phyloP scores from a whole-genome alignment of 2,888 invertebrate species.

The Drosophila birchii region DNA sequence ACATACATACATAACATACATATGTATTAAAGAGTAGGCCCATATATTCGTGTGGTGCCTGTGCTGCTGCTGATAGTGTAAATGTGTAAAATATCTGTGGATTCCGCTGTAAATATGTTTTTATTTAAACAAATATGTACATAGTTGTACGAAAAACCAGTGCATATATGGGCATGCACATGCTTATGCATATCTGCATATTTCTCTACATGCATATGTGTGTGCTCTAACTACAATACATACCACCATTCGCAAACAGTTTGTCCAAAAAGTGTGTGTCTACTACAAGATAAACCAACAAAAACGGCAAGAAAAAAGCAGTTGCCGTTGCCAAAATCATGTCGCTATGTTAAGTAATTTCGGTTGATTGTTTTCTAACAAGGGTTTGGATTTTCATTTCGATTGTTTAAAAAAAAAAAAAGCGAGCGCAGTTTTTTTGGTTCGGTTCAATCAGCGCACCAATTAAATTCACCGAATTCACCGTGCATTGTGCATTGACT shows the following conservation, averaged over 20 bases:
- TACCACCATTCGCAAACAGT: conserved; percentile 40
- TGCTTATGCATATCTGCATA: conserved; percentile 31
- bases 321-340: conserved; percentile 26
- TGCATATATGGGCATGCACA: conserved; percentile 25
- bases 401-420: neutral
- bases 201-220: conserved; percentile 37
- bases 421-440: conserved; percentile 4
- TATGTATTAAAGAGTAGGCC: conserved; percentile 45
- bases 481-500: conserved; percentile 19
- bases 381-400: conserved; percentile 18
- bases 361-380: conserved; percentile 25
- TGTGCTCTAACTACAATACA: conserved; percentile 39
- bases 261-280: conserved; percentile 39
- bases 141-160: conserved; percentile 31
- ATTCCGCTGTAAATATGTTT: conserved; percentile 43
- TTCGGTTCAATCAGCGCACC: conserved; percentile 6
- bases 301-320: conserved; percentile 13
- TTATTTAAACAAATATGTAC: conserved; percentile 34
- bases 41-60: conserved; percentile 46
- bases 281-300: conserved; percentile 35
- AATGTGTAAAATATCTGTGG: conserved; percentile 45
- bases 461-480: conserved; percentile 19
- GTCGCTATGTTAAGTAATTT: conserved; percentile 42
- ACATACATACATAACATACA: conserved; percentile 35
- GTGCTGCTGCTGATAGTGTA: conserved; percentile 32